A percentile compares a stretch with the other conserved stretches of the same genome.
Conservation (phyloP, 1,140 invertebrate species). For the Brachionus sp. region DNA sequence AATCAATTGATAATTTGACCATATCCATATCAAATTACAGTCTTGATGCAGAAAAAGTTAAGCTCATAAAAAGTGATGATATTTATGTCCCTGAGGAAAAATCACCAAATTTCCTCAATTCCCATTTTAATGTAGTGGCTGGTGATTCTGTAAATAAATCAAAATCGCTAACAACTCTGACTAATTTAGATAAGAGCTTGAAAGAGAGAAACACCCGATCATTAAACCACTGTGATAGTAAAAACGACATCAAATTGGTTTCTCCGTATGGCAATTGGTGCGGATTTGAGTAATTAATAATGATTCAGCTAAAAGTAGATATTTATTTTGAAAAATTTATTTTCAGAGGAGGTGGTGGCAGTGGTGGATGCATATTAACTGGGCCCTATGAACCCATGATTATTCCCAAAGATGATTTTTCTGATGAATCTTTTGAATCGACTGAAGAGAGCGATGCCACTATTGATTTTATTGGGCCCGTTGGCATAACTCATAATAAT, state of each 20-base stretch:
- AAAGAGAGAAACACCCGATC: not conserved
- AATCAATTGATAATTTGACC: not conserved
- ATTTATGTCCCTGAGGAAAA: not conserved
- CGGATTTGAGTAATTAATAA: not conserved
- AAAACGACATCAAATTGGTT: not conserved
- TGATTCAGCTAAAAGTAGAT: not conserved
- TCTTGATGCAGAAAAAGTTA: not conserved
- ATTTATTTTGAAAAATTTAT: not conserved
- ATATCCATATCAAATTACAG: not conserved
- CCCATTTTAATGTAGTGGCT: not conserved
- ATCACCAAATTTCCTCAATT: not conserved
- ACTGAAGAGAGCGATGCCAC: constrained; percentile 41
- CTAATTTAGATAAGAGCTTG: not conserved
- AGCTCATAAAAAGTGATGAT: not conserved
- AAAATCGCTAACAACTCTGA: not conserved
- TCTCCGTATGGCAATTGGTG: constrained; percentile 44
- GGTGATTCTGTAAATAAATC: not conserved
- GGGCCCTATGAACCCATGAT: constrained; percentile 44
- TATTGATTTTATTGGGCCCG: not conserved
- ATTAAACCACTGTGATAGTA: not conserved
- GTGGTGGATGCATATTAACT: constrained; percentile 36
- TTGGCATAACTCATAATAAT: constrained; percentile 43
- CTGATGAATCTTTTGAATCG: constrained; percentile 42
- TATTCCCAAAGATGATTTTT: constrained; percentile 43
- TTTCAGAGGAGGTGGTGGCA: constrained; percentile 19